These are phyloP conservation scores for Parelbella ahira DNA, from an alignment of 2,888 invertebrate genomes.

Conservation along the genomic window DNA sequence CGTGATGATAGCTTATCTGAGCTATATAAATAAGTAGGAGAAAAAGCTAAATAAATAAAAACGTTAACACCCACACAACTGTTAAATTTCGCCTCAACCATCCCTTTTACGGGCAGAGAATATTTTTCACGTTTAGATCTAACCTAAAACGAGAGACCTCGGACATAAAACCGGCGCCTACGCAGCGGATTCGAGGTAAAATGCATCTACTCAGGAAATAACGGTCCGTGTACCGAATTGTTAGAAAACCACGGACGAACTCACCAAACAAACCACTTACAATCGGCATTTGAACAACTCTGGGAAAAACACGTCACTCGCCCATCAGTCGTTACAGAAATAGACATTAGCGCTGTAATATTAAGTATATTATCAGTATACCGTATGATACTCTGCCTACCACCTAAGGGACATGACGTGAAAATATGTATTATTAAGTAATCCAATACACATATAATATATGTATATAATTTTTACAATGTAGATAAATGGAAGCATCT, in stretches of 20 bases:
- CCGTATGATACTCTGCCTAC: neutral
- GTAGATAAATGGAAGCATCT: no score
- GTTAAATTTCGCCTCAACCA: constrained; percentile 1
- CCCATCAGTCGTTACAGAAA: constrained; percentile 52
- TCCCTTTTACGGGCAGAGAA: constrained; percentile 17
- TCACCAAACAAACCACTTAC: constrained; percentile 49
- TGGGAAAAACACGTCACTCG: constrained; percentile 38
- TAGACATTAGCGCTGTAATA: constrained; percentile 38
- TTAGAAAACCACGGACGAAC: constrained; percentile 57
- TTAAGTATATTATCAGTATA: no score
- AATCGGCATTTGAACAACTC: constrained; percentile 53
- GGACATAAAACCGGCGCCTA: constrained; percentile 19
- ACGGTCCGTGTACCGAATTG: constrained; percentile 63
- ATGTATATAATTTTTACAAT: no score
- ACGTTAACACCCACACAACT: neutral
- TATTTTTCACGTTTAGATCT: constrained; percentile 14
- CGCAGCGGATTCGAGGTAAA: constrained; percentile 26
- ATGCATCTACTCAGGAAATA: constrained; percentile 51
- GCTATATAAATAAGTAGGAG: no score
- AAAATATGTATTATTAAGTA: no score
- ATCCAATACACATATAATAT: no score
- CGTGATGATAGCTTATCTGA: no score
- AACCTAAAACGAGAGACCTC: constrained; percentile 17
- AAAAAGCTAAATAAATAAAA: constrained; percentile 52
- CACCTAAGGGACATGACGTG: no score